phyloP scores from a whole-genome alignment of 2,888 invertebrate genomes.

The Dorcus parallelipipedus region DNA sequence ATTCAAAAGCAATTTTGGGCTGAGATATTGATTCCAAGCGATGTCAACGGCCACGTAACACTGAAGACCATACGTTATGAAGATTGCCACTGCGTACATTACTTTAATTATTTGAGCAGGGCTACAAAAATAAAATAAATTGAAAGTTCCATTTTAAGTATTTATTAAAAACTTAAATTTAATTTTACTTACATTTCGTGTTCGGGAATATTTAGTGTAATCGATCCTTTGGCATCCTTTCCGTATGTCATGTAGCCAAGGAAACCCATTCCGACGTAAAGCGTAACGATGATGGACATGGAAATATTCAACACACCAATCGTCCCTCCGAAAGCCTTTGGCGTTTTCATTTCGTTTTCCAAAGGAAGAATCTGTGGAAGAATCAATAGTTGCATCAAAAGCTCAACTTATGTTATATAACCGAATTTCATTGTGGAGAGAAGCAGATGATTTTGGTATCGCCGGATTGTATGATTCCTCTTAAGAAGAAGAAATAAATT shows the following conservation, averaged over 20 bases:
- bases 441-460: no score
- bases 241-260: conserved; percentile 91
- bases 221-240: conserved; percentile 65
- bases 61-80: conserved; percentile 88
- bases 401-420: no score
- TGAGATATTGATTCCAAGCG: conserved; percentile 78
- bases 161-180: neutral
- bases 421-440: no score
- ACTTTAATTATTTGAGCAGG: conserved; percentile 70
- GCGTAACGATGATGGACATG: conserved; percentile 75
- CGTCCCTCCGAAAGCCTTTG: conserved; percentile 72
- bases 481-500: no score
- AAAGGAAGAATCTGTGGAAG: conserved; percentile 76
- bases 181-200: conserved; percentile 59
- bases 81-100: conserved; percentile 76
- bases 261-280: conserved; percentile 88
- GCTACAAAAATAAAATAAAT: conserved; percentile 48
- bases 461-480: no score
- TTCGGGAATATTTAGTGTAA: conserved; percentile 80
- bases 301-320: conserved; percentile 82
- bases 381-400: neutral
- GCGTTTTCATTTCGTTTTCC: conserved; percentile 92
- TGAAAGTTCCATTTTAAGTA: neutral
- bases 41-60: conserved; percentile 96
- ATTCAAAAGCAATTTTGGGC: conserved; percentile 58